Conservation (phyloP, 2,888 invertebrate species). For the Sesia apiformis region DNA sequence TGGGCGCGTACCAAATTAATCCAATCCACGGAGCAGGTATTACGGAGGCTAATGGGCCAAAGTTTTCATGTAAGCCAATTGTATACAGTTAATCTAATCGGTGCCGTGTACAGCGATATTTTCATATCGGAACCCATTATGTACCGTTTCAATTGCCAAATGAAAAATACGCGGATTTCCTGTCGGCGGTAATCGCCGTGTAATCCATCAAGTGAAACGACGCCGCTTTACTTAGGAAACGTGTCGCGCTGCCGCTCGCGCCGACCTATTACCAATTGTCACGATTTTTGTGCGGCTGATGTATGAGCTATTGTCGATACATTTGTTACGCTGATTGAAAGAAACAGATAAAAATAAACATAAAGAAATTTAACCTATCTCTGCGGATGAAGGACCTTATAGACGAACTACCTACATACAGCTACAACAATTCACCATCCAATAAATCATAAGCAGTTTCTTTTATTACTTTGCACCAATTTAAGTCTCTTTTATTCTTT, state of each 20-base stretch:
- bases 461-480: too few relatives aligned
- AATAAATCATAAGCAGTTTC: too few relatives aligned
- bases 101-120: constrained; percentile 60
- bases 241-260: constrained; percentile 16
- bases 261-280: constrained; percentile 53
- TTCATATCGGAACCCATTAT: constrained; percentile 37
- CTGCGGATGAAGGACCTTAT: too few relatives aligned
- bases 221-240: constrained; percentile 25
- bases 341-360: constrained; percentile 5
- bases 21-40: constrained; percentile 43
- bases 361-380: too few relatives aligned
- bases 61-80: constrained; percentile 68
- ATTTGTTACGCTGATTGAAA: constrained; percentile 24
- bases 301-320: constrained; percentile 37
- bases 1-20: constrained; percentile 51
- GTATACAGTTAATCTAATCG: constrained; percentile 67
- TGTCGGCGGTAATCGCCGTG: constrained; percentile 56
- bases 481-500: too few relatives aligned
- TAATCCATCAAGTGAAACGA: constrained; percentile 66
- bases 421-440: too few relatives aligned
- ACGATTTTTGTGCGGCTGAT: constrained; percentile 46
- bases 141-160: constrained; percentile 59
- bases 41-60: constrained; percentile 47
- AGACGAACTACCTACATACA: too few relatives aligned
- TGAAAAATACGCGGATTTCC: constrained; percentile 70